phyloP scores from a whole-genome alignment of 1,140 invertebrate genomes.

The Gonatopus flavifemur region DNA sequence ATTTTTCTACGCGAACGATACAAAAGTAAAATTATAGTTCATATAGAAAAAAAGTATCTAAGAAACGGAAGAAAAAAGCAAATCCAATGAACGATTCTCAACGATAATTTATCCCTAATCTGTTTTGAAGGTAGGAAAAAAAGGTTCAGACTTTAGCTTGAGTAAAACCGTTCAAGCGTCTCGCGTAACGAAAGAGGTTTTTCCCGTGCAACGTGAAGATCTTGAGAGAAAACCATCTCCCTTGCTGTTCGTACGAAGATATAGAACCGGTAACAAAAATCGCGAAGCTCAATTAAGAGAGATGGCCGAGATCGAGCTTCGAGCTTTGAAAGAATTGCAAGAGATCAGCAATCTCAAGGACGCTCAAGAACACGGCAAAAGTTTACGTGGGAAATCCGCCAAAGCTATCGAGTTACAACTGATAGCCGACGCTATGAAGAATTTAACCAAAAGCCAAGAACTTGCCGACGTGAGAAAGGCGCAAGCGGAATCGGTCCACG shows the following conservation, averaged over 20 bases:
- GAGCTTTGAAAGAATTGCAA: conserved; percentile 55
- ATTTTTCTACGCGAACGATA: no score
- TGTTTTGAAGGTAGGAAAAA: conserved; percentile 66
- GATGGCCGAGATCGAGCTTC: conserved; percentile 50
- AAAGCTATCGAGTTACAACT: conserved; percentile 70
- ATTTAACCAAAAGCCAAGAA: conserved; percentile 48
- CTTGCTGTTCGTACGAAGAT: conserved; percentile 27
- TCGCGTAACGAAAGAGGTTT: conserved; percentile 66
- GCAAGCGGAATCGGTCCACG: conserved; percentile 44
- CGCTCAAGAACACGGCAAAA: conserved; percentile 56
- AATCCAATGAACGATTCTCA: no score
- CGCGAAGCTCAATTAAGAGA: conserved; percentile 54
- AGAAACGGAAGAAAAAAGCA: no score
- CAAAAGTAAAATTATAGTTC: no score
- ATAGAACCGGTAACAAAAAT: conserved; percentile 50
- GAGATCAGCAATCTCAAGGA: conserved; percentile 48
- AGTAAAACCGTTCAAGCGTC: conserved; percentile 67
- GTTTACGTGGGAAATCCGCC: conserved; percentile 71
- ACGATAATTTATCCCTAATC: no score
- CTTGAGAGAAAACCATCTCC: conserved; percentile 45
- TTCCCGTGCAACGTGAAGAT: conserved; percentile 59
- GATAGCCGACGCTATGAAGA: conserved; percentile 55
- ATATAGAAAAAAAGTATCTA: no score
- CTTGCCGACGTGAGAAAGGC: conserved; percentile 48
- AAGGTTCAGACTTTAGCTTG: conserved; percentile 68